Base-by-base conservation (phyloP, 2,797 vertebrate species). In the Poecilia wingei region DNA sequence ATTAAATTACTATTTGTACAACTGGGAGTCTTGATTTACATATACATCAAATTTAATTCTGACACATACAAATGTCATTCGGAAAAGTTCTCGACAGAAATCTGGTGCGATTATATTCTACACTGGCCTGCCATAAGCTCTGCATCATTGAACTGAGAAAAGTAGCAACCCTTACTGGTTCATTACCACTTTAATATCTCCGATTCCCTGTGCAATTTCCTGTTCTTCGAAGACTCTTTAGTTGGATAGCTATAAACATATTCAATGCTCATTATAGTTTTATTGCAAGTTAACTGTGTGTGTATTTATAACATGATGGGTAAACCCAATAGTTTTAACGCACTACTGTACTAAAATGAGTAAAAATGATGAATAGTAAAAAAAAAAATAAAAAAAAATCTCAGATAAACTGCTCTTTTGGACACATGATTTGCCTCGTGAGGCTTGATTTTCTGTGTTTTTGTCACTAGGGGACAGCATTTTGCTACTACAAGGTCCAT, bases 401-500 rank as follows among this genome's bases (percentile, higher is more conserved):
- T 69, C 45, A 57, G 28, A 81, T 66, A 39, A n/a, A 77, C 31
- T 66, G 72, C 20, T 72, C 25, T 20, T 57, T 12, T 39, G 43
- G 47, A 73, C 78, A 83, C 81, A 84, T 90, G 77, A 46, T 79
- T 1, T 46, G 72, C 36, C 77, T 81, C 75, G 73, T 90, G 80
- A 49, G 68, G 57, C 10, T n/a, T 28, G 75, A n/a, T 36, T 14
- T 83, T 72, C 69, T 31, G 36, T 1, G n/a, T n/a, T 66, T 7
- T 75, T 3, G 79, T 88, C 93, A 88, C 80, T 76, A 85, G 83
- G 70, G 3, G 88, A 87, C 84, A 91, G 86, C 75, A 92, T 71
- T 89, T 77, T 20, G 18, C 51, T 68, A 7, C 57, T 47, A 9
- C 20, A 4, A n/a, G 51, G 43, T 57, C 14, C 18, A 13, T 18